These are phyloP conservation scores for Lepidocolaptes lacrymiger DNA, from an alignment of 2,797 vertebrate genomes.

Conservation along the genomic window DNA sequence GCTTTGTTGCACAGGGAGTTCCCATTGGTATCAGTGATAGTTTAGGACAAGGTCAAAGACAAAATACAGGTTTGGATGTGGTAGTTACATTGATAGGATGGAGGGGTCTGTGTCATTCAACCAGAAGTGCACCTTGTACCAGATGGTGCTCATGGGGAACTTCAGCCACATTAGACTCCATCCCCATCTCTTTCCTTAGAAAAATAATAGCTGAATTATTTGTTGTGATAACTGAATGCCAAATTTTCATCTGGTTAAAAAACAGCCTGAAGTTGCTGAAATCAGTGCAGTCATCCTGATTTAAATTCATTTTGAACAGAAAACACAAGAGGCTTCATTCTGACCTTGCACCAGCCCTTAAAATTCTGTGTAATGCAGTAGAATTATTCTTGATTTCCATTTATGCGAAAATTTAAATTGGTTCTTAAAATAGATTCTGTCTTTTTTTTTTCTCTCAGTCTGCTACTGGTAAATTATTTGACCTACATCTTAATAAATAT, in stretches of 20 bases:
- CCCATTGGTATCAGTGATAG: not conserved
- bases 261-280: conserved; percentile 38
- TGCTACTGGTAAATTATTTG: conserved; percentile 56
- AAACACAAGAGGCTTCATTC: conserved; percentile 61
- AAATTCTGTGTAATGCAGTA: conserved; percentile 48
- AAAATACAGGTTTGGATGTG: not conserved
- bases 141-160: not conserved
- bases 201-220: conserved; percentile 31
- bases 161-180: not conserved
- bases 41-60: conserved; percentile 32
- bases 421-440: conserved; percentile 57
- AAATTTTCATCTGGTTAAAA: conserved; percentile 24
- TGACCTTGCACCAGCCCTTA: conserved; percentile 62
- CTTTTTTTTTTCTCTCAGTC: conserved; percentile 27
- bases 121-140: not conserved
- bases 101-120: not conserved
- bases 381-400: conserved; percentile 65
- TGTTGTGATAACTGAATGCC: not conserved
- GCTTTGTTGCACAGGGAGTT: not conserved
- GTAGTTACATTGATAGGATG: not conserved
- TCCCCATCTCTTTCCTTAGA: not conserved
- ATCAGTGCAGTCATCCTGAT: conserved; percentile 61
- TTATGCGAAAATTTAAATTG: conserved; percentile 64
- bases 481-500: conserved; percentile 65
- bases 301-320: conserved; percentile 65